Percentiles rank a stretch among this genome's conserved stretches.
Evolutionary conservation across 1,140 invertebrate species (phyloP).

Genomic region (Plodia interpunctella): DNA sequence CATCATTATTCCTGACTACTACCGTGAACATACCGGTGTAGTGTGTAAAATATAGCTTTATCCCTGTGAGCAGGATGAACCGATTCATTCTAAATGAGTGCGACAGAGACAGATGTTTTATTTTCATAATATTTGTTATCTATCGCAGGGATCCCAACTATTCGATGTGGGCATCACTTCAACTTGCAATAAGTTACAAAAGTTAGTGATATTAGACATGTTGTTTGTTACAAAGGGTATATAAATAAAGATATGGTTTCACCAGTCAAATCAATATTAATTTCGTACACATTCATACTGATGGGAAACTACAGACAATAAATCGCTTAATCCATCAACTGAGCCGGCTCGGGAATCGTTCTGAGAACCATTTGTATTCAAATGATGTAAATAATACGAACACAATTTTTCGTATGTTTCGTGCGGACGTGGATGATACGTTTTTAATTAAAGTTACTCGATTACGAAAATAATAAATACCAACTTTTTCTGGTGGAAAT

Average conservation of each 20-base stretch:
- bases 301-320: background rate
- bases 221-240: no score
- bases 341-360: slow-evolving; percentile 7
- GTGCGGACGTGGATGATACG: background rate
- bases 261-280: background rate
- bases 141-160: no score
- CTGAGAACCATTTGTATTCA: slow-evolving; percentile 12
- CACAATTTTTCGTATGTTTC: background rate
- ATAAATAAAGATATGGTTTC: no score
- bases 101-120: no score
- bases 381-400: slow-evolving; percentile 12
- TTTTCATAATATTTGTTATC: no score
- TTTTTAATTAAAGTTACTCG: background rate
- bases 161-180: no score
- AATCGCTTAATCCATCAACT: background rate
- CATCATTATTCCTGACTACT: slow-evolving; percentile 3
- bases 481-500: no score
- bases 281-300: background rate
- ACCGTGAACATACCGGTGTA: background rate
- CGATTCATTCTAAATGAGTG: no score
- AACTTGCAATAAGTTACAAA: no score
- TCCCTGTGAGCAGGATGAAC: no score
- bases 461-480: background rate
- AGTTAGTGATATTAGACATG: no score
- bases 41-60: no score